Evolutionary conservation across 2,888 invertebrate genomes (phyloP).

Genomic region (Cecidostiba fungosa): DNA sequence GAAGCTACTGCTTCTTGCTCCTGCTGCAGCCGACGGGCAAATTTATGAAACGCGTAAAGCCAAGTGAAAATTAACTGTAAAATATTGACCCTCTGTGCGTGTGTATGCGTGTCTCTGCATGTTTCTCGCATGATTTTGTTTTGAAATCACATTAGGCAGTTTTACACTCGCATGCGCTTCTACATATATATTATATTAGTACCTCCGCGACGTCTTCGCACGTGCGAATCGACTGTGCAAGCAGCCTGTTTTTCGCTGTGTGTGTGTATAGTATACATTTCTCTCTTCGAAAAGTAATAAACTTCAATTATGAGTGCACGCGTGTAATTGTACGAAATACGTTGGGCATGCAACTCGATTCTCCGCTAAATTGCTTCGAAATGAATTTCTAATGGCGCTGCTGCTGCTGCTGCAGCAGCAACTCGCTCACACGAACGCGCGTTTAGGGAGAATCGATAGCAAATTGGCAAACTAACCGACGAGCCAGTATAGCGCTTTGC

Average conservation of each 20-base stretch:
- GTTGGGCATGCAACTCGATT: constrained; percentile 10
- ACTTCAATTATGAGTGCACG: constrained; percentile 13
- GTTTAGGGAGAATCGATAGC: constrained; percentile 17
- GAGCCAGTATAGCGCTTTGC: background rate
- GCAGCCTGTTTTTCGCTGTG: background rate
- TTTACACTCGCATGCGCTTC: constrained; percentile 10
- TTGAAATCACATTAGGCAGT: background rate
- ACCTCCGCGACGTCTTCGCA: background rate
- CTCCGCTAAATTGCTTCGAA: constrained; percentile 22
- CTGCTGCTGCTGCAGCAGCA: background rate
- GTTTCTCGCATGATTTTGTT: constrained; percentile 6
- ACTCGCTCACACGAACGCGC: background rate
- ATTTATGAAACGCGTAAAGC: background rate
- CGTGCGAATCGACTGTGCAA: background rate
- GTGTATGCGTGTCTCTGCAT: background rate
- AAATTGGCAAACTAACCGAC: constrained; percentile 9
- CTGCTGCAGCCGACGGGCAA: background rate
- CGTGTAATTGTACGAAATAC: constrained; percentile 16
- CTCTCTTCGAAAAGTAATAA: constrained; percentile 17
- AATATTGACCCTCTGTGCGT: background rate
- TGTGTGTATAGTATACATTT: background rate
- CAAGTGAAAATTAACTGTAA: constrained; percentile 18
- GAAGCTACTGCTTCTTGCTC: background rate
- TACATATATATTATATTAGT: too few relatives aligned
- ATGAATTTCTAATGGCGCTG: constrained; percentile 19